phyloP scores from a whole-genome alignment of 2,888 invertebrate species.

The Lamellibrachia columna region DNA sequence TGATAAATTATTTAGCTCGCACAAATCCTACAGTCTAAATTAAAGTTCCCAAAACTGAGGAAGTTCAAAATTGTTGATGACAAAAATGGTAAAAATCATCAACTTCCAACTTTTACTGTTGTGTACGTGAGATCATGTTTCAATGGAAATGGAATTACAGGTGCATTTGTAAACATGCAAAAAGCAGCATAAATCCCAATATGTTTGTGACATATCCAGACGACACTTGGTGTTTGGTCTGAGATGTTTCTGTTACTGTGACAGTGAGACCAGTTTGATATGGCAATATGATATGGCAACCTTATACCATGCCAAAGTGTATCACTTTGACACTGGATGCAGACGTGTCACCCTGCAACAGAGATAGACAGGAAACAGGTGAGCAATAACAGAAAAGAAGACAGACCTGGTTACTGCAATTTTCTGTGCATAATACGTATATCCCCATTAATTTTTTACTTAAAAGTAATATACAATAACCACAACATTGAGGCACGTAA shows the following conservation, averaged over 20 bases:
- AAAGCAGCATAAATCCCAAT: neutral
- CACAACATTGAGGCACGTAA: no score
- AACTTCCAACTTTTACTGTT: neutral
- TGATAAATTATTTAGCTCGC: neutral
- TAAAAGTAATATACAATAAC: no score
- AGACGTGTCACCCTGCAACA: neutral
- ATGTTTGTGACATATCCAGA: neutral
- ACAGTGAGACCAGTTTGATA: neutral
- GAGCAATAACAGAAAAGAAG: neutral
- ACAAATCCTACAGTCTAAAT: neutral
- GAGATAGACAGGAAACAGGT: neutral
- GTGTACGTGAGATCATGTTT: neutral
- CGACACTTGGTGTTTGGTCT: neutral
- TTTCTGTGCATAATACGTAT: no score
- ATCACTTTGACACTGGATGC: conserved; percentile 46
- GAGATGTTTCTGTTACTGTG: neutral
- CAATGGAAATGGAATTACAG: neutral
- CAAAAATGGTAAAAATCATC: neutral
- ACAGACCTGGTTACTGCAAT: neutral
- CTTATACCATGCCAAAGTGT: conserved; percentile 52
- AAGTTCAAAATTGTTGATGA: no score
- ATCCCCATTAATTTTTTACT: no score
- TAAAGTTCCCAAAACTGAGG: neutral
- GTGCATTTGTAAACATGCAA: neutral
- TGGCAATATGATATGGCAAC: no score